phyloP scores from a whole-genome alignment of 2,888 invertebrate species.

The Cenopis cana region DNA sequence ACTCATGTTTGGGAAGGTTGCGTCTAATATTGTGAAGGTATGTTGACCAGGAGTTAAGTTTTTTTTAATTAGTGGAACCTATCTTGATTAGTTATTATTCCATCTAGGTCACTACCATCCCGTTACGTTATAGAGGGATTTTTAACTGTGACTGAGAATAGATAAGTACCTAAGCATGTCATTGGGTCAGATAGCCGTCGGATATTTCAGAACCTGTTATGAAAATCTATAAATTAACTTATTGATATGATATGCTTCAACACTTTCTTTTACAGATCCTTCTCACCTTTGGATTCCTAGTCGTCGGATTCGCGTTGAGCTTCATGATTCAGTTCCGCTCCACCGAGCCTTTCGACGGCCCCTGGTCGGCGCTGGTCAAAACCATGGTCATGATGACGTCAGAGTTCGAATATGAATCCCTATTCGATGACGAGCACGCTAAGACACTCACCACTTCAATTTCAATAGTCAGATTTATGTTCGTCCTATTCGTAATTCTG shows the following conservation, averaged over 20 bases:
- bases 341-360: slow-evolving; percentile 78
- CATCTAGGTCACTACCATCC: too few relatives aligned
- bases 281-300: slow-evolving; percentile 76
- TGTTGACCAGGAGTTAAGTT: too few relatives aligned
- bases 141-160: too few relatives aligned
- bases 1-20: slow-evolving; percentile 86
- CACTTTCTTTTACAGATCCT: slow-evolving; percentile 73
- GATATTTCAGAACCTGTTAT: not conserved
- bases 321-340: slow-evolving; percentile 85
- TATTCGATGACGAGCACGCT: slow-evolving; percentile 77
- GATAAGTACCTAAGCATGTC: too few relatives aligned
- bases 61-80: too few relatives aligned
- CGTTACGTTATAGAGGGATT: too few relatives aligned
- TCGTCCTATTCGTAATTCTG: slow-evolving; percentile 81
- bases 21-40: slow-evolving; percentile 84
- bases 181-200: too few relatives aligned
- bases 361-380: slow-evolving; percentile 82
- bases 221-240: not conserved
- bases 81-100: too few relatives aligned
- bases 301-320: slow-evolving; percentile 83
- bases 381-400: slow-evolving; percentile 87
- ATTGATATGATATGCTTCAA: not conserved
- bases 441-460: slow-evolving; percentile 70
- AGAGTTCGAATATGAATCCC: slow-evolving; percentile 82
- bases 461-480: slow-evolving; percentile 78